Conservation (phyloP, 1,140 invertebrate genomes). For the Nautilus pompilius region DNA sequence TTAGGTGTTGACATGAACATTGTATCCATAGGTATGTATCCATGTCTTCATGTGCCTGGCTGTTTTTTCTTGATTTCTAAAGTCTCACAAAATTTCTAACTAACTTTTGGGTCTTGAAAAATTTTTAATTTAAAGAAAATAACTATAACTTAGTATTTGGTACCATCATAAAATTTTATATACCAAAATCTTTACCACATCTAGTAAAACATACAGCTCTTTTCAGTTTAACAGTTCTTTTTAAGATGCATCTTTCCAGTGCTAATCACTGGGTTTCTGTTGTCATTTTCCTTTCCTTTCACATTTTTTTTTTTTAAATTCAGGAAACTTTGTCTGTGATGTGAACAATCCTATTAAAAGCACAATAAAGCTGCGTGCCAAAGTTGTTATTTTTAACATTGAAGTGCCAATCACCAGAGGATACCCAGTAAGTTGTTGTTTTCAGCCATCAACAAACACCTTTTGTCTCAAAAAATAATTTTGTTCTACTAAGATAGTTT, state of each 20-base stretch:
- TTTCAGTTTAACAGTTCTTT: too few species aligned
- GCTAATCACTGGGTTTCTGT: too few species aligned
- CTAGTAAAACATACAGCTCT: too few species aligned
- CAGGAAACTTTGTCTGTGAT: conserved; percentile 73
- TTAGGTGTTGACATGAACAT: conserved; percentile 70
- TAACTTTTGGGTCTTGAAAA: too few species aligned
- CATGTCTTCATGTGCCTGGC: not conserved
- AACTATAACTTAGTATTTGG: too few species aligned
- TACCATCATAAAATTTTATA: too few species aligned
- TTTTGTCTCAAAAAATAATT: not conserved
- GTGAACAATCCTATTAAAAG: conserved; percentile 73
- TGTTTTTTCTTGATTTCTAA: not conserved
- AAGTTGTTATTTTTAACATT: conserved; percentile 91
- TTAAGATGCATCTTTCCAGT: too few species aligned
- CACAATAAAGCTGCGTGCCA: conserved; percentile 78
- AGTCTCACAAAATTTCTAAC: too few species aligned
- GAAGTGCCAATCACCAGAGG: conserved; percentile 89
- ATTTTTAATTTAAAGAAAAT: too few species aligned
- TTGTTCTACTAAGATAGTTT: not conserved
- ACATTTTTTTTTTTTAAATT: conserved; percentile 5
- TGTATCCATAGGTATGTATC: conserved; percentile 69
- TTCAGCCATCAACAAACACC: not conserved
- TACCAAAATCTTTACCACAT: too few species aligned
- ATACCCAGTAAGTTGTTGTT: conserved; percentile 65
- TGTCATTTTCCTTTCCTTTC: too few species aligned